Percentiles rank a stretch among this genome's conserved stretches.
Evolutionary conservation across 2,113 vertebrate species (phyloP).

Genomic region (Aleadryas rufinucha): DNA sequence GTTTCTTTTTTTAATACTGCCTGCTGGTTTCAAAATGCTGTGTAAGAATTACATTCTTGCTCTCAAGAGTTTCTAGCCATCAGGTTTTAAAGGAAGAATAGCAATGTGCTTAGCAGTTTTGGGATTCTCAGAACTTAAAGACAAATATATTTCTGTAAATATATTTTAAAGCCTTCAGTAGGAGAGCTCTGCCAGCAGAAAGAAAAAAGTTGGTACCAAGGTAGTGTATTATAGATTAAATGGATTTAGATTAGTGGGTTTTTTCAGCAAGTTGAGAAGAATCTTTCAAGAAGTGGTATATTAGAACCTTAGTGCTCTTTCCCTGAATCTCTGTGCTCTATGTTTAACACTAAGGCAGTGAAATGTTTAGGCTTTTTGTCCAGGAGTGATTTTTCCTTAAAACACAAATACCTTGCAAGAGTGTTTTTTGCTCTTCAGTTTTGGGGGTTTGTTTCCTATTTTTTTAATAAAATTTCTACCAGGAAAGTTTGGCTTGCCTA

Average conservation of each 20-base stretch:
- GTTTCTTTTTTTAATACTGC: not conserved
- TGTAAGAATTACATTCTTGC: not conserved
- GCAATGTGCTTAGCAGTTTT: not conserved
- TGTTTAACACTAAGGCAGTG: not conserved
- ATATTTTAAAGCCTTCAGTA: not conserved
- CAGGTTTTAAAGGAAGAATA: not conserved
- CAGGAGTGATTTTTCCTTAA: not conserved
- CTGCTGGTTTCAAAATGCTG: not conserved
- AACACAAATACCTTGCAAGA: not conserved
- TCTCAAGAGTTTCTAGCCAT: not conserved
- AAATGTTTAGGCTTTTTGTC: not conserved
- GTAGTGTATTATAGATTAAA: not conserved
- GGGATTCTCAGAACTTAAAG: not conserved
- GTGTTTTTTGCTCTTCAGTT: not conserved
- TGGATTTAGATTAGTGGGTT: not conserved
- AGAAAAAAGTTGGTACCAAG: not conserved
- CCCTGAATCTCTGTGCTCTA: not conserved
- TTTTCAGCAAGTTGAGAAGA: not conserved
- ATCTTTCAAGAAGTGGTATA: not conserved
- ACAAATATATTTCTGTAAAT: not conserved
- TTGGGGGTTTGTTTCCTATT: not conserved
- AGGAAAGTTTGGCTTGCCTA: not conserved
- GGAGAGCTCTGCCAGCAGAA: not conserved
- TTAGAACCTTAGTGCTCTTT: not conserved
- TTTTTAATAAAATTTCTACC: not conserved